Evolutionary conservation across 2,888 invertebrate species (phyloP).

Genomic region (Limenitis camilla): DNA sequence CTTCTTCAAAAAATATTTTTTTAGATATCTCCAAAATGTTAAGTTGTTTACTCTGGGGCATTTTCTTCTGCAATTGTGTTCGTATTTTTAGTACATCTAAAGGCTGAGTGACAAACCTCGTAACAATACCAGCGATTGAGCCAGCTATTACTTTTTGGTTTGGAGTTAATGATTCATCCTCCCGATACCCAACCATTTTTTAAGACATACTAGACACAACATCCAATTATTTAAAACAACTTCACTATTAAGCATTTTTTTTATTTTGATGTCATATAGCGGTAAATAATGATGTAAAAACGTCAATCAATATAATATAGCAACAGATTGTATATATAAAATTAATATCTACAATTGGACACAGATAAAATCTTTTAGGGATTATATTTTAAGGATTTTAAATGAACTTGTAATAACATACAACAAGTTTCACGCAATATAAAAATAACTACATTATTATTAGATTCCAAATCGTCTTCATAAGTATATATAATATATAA

Average conservation of each 20-base stretch:
- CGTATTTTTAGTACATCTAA: conserved; percentile 96
- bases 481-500: no score
- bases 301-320: no score
- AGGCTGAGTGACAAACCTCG: conserved; percentile 77
- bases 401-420: no score
- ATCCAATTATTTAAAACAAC: conserved; percentile 1
- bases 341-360: no score
- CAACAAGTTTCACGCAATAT: no score
- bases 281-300: background rate
- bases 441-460: no score
- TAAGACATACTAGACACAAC: background rate
- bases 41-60: conserved; percentile 39
- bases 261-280: background rate
- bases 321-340: no score
- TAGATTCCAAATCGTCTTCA: no score
- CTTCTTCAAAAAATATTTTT: conserved; percentile 87
- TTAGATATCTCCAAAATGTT: conserved; percentile 76
- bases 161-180: conserved; percentile 41
- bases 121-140: conserved; percentile 43
- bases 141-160: conserved; percentile 53
- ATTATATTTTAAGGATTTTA: no score
- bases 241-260: conserved; percentile 7
- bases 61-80: conserved; percentile 87
- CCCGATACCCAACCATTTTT: conserved; percentile 54
- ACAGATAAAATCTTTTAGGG: no score